phyloP scores from a whole-genome alignment of 2,113 vertebrate species.

The Tragelaphus strepsiceros region DNA sequence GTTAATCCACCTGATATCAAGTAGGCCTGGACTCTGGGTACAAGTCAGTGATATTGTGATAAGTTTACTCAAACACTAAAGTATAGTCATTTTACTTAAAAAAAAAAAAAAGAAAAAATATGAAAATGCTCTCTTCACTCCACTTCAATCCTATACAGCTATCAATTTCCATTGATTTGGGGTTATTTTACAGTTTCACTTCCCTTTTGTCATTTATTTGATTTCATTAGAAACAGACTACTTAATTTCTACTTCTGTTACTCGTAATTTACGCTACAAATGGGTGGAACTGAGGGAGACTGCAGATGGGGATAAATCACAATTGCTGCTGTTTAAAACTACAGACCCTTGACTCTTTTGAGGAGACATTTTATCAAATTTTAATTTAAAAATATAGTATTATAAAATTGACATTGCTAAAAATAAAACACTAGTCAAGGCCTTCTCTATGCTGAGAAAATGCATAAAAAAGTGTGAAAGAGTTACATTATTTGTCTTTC shows the following conservation, averaged over 20 bases:
- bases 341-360: neutral
- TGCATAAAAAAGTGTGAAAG: neutral
- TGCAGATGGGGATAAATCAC: neutral
- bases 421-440: neutral
- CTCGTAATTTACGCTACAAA: neutral
- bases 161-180: no score
- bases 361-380: neutral
- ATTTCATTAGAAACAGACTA: constrained; percentile 12
- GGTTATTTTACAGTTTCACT: constrained; percentile 31
- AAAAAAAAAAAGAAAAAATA: neutral
- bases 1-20: neutral
- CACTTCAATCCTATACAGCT: neutral
- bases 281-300: neutral
- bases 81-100: neutral
- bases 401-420: neutral
- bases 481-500: neutral
- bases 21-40: neutral
- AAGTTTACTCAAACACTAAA: neutral
- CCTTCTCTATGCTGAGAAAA: neutral
- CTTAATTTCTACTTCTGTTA: constrained; percentile 20
- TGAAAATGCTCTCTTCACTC: neutral
- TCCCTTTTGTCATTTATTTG: neutral
- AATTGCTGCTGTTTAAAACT: constrained; percentile 14
- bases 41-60: neutral
- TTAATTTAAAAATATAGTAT: neutral